Conservation (phyloP, 2,797 vertebrate species). For the Rhodeus uyekii region DNA sequence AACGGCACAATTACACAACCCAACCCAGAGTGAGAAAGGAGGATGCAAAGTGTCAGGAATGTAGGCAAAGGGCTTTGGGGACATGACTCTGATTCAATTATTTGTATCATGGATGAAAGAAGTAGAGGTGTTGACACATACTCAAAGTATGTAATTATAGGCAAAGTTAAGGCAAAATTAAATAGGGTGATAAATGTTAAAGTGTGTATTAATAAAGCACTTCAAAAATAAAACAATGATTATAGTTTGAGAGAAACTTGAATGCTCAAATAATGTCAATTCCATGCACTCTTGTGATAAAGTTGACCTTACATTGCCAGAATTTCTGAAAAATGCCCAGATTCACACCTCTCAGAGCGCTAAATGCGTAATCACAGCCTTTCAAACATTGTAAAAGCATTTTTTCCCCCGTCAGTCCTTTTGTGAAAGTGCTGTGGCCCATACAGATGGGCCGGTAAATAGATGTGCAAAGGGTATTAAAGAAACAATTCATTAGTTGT, state of each 20-base stretch:
- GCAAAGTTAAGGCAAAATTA: background rate
- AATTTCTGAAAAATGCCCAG: conserved; percentile 24
- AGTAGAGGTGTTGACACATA: conserved; percentile 9
- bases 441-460: conserved; percentile 69
- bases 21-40: conserved; percentile 64
- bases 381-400: background rate
- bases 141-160: background rate
- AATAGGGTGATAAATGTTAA: background rate
- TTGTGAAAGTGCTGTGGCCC: conserved; percentile 54
- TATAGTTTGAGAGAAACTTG: background rate
- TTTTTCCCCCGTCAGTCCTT: background rate
- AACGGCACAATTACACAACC: conserved; percentile 75
- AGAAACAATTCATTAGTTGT: conserved; percentile 80
- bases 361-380: background rate
- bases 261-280: conserved; percentile 24
- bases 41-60: conserved; percentile 63
- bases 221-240: background rate
- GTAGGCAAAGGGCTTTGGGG: conserved; percentile 62
- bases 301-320: conserved; percentile 26
- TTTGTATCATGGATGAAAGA: conserved; percentile 36
- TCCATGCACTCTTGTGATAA: conserved; percentile 24
- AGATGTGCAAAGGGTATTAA: conserved; percentile 78
- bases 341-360: conserved; percentile 11
- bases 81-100: conserved; percentile 58
- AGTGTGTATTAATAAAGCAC: background rate